Percentiles rank a stretch among this genome's conserved stretches.
Evolutionary conservation across 2,113 vertebrate species (phyloP).

Genomic region (Eudyptes chrysolophus): DNA sequence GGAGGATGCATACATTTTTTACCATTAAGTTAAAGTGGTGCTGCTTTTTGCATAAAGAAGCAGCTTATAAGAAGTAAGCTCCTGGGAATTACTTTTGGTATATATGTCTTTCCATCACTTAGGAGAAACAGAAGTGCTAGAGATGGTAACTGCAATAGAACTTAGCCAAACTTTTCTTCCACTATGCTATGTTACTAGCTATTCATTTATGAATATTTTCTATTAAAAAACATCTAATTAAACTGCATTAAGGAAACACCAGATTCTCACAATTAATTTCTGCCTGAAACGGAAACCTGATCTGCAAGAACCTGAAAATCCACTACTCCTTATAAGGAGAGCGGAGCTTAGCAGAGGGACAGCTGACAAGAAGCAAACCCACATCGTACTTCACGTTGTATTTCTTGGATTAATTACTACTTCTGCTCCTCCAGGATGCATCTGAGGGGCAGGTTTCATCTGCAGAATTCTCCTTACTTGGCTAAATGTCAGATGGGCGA

Average conservation of each 20-base stretch:
- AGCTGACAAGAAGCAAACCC: neutral
- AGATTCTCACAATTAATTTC: neutral
- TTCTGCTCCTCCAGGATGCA: neutral
- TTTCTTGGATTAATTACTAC: neutral
- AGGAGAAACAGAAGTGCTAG: neutral
- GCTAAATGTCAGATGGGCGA: neutral
- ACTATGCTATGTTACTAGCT: neutral
- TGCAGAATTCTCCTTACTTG: neutral
- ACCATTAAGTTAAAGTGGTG: neutral
- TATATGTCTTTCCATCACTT: neutral
- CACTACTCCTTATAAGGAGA: neutral
- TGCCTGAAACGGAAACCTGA: neutral
- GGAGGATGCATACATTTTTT: neutral
- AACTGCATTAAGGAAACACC: neutral
- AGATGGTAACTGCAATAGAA: neutral
- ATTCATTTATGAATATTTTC: neutral
- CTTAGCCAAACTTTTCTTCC: neutral
- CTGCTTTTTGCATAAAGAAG: neutral
- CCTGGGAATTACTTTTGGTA: neutral
- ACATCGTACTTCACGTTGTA: fast-evolving
- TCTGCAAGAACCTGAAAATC: neutral
- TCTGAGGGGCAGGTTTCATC: too few species aligned
- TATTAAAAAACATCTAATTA: neutral
- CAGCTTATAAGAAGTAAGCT: neutral
- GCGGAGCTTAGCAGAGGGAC: neutral